A percentile compares a stretch with the other conserved stretches of the same genome.
These are phyloP conservation scores for Hylaea fasciaria DNA, from an alignment of 2,888 invertebrate genomes.

Conservation along the genomic window DNA sequence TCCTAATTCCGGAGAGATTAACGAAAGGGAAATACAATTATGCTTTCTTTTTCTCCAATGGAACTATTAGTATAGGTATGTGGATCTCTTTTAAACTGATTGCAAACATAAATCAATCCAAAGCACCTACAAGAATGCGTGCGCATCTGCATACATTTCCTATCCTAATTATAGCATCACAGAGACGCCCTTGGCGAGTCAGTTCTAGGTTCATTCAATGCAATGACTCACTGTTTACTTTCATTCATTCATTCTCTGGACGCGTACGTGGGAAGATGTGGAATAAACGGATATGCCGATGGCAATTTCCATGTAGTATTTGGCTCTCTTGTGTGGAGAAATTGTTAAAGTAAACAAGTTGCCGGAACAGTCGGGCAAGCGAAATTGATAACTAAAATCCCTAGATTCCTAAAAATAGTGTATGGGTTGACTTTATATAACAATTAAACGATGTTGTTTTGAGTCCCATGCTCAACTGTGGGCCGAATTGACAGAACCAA, in stretches of 20 bases:
- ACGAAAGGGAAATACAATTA: too few species aligned
- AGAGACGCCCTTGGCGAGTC: slow-evolving; percentile 21
- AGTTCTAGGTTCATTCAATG: slow-evolving; percentile 36
- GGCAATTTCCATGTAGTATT: slow-evolving; percentile 24
- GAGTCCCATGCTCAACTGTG: too few species aligned
- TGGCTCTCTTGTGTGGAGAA: slow-evolving; percentile 1
- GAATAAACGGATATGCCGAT: slow-evolving; percentile 28
- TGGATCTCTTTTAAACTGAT: too few species aligned
- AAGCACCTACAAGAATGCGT: slow-evolving; percentile 18
- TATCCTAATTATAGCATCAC: slow-evolving; percentile 23
- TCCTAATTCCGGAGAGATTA: too few species aligned
- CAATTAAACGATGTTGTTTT: too few species aligned
- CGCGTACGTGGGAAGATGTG: slow-evolving; percentile 27
- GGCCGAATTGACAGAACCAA: too few species aligned
- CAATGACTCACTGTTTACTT: slow-evolving; percentile 42
- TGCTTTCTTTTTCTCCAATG: too few species aligned
- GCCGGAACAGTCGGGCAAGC: not conserved
- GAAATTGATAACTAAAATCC: too few species aligned
- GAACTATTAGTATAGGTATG: too few species aligned
- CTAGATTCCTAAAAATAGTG: too few species aligned
- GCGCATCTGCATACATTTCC: slow-evolving; percentile 26
- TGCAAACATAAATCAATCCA: slow-evolving; percentile 2
- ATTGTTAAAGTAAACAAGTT: not conserved
- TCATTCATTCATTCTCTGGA: slow-evolving; percentile 38
- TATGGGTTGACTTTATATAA: too few species aligned